Conservation (phyloP, 2,888 invertebrate genomes). For the Apamea anceps region DNA sequence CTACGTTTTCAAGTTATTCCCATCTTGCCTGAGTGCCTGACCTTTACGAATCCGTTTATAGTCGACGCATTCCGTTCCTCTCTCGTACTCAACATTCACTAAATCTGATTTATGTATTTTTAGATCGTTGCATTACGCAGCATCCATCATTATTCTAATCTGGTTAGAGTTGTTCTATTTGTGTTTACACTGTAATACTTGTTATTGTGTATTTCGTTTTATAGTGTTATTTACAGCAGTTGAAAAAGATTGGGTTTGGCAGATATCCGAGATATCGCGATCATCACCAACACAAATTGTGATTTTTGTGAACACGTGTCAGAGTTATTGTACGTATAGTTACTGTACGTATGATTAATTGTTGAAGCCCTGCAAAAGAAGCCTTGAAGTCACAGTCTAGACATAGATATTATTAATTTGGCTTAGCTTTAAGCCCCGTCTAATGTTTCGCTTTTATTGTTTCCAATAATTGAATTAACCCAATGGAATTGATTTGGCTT, state of each 20-base stretch:
- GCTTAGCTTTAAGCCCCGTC: not conserved
- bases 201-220: constrained; percentile 29
- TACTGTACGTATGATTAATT: not conserved
- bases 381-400: constrained; percentile 26
- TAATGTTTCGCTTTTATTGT: constrained; percentile 2
- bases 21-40: constrained; percentile 29
- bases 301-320: not conserved
- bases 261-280: constrained; percentile 26
- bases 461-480: constrained; percentile 20
- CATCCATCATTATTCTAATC: constrained; percentile 15
- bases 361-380: constrained; percentile 26
- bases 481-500: not conserved
- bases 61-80: constrained; percentile 29
- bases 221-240: constrained; percentile 43
- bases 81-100: constrained; percentile 14
- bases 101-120: constrained; percentile 51
- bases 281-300: not conserved
- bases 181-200: constrained; percentile 30
- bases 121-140: constrained; percentile 46
- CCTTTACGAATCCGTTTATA: constrained; percentile 49
- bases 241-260: constrained; percentile 15
- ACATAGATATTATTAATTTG: constrained; percentile 20
- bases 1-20: constrained; percentile 37
- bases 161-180: constrained; percentile 42
- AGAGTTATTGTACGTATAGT: not conserved